Conservation (phyloP, 2,113 vertebrate genomes). For the Sturnus vulgaris region DNA sequence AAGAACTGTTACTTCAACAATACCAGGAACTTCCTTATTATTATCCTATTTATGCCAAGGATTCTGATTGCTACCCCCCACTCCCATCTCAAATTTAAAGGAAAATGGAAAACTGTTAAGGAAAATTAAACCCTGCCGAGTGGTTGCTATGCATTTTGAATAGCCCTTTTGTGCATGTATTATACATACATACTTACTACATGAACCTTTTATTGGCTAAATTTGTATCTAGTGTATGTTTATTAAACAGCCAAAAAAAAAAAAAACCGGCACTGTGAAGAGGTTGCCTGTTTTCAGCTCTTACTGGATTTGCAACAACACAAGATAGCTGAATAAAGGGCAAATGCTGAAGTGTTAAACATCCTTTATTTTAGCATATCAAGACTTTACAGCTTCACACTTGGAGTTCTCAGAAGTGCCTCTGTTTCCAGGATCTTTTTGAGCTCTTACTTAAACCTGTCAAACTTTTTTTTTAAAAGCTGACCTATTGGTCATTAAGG, state of each 20-base stretch:
- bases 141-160: conserved; percentile 56
- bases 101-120: conserved; percentile 53
- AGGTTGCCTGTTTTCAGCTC: neutral
- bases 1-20: conserved; percentile 41
- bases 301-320: neutral
- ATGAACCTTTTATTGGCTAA: conserved; percentile 51
- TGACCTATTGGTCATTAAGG: neutral
- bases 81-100: conserved; percentile 51
- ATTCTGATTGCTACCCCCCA: conserved; percentile 36
- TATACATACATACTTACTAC: conserved; percentile 46
- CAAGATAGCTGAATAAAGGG: neutral
- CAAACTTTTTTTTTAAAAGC: neutral
- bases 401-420: neutral
- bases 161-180: conserved; percentile 47
- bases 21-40: conserved; percentile 49
- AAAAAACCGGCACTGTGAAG: neutral
- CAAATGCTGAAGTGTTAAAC: conserved; percentile 29
- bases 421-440: neutral
- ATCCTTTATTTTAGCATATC: neutral
- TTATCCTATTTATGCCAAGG: conserved; percentile 47
- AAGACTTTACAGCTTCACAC: conserved; percentile 37
- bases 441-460: neutral
- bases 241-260: conserved; percentile 19
- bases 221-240: conserved; percentile 54
- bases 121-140: conserved; percentile 58